These are phyloP conservation scores for Limnodromus scolopaceus DNA, from an alignment of 2,797 vertebrate genomes.

Conservation along the genomic window DNA sequence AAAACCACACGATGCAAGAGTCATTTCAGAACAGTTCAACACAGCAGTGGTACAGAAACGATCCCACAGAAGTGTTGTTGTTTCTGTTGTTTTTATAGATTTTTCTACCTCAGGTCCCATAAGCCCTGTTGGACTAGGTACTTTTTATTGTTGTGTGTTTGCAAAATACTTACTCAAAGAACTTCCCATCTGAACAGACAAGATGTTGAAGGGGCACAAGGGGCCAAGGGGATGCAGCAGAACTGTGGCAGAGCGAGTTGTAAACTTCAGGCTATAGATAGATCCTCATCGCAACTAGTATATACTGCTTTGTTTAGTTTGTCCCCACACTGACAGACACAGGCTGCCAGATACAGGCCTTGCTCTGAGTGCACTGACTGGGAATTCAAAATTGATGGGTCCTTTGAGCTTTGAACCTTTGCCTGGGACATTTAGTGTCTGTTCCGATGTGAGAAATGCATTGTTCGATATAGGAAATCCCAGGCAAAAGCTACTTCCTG, in stretches of 20 bases:
- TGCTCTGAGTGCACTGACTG: background rate
- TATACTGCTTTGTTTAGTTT: background rate
- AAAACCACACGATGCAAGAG: rapidly evolving
- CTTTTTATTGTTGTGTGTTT: background rate
- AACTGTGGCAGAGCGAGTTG: background rate
- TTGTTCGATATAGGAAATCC: background rate
- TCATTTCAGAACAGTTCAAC: background rate
- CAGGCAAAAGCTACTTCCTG: background rate
- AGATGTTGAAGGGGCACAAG: background rate
- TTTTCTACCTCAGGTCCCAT: rapidly evolving
- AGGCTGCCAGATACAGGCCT: background rate
- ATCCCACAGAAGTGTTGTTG: background rate
- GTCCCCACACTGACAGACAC: background rate
- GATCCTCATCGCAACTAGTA: background rate
- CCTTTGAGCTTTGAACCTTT: background rate
- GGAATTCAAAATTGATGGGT: background rate
- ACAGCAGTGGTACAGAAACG: background rate
- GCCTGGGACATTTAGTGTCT: background rate
- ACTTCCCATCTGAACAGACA: background rate
- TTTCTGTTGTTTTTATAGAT: background rate
- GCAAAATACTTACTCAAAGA: background rate
- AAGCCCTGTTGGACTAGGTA: background rate
- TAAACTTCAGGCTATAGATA: background rate
- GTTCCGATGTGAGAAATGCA: background rate
- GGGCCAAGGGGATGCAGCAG: background rate